These are phyloP conservation scores for Pherbina coryleti DNA, from an alignment of 2,888 invertebrate species.

Conservation along the genomic window DNA sequence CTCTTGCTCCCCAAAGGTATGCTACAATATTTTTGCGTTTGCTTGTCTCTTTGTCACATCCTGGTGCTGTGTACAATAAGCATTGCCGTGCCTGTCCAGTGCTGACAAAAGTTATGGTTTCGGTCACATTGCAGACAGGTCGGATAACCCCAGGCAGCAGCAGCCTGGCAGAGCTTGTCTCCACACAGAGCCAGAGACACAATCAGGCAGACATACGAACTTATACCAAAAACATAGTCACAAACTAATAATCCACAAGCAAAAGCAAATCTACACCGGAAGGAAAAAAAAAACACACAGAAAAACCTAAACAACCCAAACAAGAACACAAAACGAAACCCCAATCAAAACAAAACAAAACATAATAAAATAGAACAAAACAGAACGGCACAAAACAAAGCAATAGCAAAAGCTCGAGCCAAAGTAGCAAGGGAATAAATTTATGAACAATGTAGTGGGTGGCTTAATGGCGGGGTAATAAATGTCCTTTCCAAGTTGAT, in stretches of 20 bases:
- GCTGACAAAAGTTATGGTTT: constrained; percentile 42
- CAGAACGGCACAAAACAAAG: not conserved
- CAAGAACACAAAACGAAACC: constrained; percentile 10
- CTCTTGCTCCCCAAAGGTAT: not conserved
- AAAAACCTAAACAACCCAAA: not conserved
- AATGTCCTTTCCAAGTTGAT: constrained; percentile 41
- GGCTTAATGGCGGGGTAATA: constrained; percentile 42
- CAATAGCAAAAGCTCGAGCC: not conserved
- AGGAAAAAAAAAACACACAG: not conserved
- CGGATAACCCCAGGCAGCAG: constrained; percentile 44
- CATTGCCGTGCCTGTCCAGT: not conserved
- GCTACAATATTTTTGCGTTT: not conserved
- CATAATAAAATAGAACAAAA: not conserved
- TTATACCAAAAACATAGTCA: not conserved
- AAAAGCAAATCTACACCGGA: not conserved
- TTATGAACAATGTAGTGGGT: constrained; percentile 38
- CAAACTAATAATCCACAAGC: not conserved
- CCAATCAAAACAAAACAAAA: not conserved
- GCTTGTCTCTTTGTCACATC: not conserved
- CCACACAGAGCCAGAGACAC: not conserved
- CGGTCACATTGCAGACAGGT: constrained; percentile 47
- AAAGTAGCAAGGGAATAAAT: not conserved
- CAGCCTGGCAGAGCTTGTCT: not conserved
- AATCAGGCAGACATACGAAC: not conserved
- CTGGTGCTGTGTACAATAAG: constrained; percentile 3